Evolutionary conservation across 2,797 vertebrate species (phyloP).

Genomic region (Cygnus olor): DNA sequence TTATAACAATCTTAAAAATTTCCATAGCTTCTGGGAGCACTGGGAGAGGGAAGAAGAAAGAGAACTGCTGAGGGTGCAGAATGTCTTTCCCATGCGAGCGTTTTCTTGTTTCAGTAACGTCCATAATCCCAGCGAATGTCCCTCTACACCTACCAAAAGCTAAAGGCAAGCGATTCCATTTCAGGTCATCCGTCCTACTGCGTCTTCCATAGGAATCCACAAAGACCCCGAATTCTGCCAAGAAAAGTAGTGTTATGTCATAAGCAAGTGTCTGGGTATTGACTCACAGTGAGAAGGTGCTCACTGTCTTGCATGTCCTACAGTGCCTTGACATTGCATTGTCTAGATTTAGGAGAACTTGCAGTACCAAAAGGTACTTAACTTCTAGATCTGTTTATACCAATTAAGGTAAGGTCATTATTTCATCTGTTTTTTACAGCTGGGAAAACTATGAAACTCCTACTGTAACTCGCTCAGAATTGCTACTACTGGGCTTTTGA

Average conservation of each 20-base stretch:
- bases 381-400: background rate
- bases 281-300: background rate
- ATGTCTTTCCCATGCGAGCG: background rate
- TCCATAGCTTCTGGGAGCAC: background rate
- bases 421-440: background rate
- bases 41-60: background rate
- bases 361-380: background rate
- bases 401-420: background rate
- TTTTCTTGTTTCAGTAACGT: background rate
- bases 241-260: background rate
- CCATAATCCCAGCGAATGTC: background rate
- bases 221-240: constrained; percentile 95
- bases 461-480: background rate
- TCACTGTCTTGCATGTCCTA: background rate
- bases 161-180: constrained; percentile 96
- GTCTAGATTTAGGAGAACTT: background rate
- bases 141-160: constrained; percentile 88
- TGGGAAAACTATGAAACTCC: background rate
- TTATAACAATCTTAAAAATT: background rate
- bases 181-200: constrained; percentile 94
- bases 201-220: constrained; percentile 96
- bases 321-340: background rate
- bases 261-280: background rate
- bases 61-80: background rate
- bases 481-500: background rate